phyloP scores from a whole-genome alignment of 2,797 vertebrate species.

The Steatocranus sp. region DNA sequence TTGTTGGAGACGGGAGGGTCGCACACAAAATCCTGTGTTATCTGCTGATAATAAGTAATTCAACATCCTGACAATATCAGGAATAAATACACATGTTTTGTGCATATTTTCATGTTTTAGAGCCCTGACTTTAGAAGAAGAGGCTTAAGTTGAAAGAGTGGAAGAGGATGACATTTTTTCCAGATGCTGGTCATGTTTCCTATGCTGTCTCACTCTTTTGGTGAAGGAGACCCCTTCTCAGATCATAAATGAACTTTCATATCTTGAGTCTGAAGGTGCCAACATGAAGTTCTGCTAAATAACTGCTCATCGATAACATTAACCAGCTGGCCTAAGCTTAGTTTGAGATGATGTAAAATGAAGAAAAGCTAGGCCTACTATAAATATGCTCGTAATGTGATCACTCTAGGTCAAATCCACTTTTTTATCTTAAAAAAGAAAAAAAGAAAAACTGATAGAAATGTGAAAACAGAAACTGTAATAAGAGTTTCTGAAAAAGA shows the following conservation, averaged over 20 bases:
- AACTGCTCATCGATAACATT: background rate
- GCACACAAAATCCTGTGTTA: background rate
- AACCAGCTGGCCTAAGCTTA: background rate
- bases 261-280: background rate
- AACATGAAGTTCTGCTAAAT: background rate
- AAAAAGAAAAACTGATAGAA: background rate
- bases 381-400: background rate
- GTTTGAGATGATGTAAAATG: background rate
- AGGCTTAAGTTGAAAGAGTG: background rate
- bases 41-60: background rate
- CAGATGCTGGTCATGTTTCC: background rate
- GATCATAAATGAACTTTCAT: background rate
- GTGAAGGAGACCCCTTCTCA: background rate
- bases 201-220: accelerated
- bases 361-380: background rate
- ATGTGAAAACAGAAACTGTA: background rate
- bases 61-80: background rate
- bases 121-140: background rate
- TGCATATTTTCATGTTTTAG: background rate
- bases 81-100: accelerated
- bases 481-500: background rate
- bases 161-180: background rate
- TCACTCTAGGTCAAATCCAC: background rate
- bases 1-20: background rate
- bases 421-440: background rate